phyloP scores from a whole-genome alignment of 2,888 invertebrate species.

The Lasioglossum leucozonium region DNA sequence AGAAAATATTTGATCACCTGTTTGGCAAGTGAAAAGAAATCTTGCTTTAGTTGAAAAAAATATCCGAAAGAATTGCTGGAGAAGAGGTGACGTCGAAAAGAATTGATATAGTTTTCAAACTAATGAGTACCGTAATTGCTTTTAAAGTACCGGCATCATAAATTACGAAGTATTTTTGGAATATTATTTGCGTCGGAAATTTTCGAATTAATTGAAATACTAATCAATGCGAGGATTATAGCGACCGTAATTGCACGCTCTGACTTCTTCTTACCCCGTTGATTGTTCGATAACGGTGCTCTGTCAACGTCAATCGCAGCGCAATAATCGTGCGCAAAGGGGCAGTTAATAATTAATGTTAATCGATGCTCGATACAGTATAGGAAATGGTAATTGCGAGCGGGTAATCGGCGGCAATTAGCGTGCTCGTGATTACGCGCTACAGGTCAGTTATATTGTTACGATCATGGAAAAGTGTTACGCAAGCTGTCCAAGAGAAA shows the following conservation, averaged over 20 bases:
- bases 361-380: conserved; percentile 68
- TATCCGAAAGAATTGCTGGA: neutral
- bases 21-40: no score
- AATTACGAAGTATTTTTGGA: neutral
- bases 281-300: neutral
- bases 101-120: neutral
- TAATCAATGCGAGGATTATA: neutral
- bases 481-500: neutral
- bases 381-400: conserved; percentile 68
- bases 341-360: conserved; percentile 65
- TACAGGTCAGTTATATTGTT: conserved; percentile 5
- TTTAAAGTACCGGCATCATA: neutral
- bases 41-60: neutral
- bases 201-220: neutral
- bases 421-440: conserved; percentile 64
- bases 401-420: conserved; percentile 68
- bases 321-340: conserved; percentile 56
- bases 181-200: neutral
- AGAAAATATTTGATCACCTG: no score
- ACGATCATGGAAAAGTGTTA: neutral
- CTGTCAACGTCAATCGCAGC: conserved; percentile 18
- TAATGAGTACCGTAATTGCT: neutral
- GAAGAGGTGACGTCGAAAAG: neutral
- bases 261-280: neutral
- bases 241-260: neutral